A percentile compares a stretch with the other conserved stretches of the same genome.
Conservation (phyloP, 2,113 vertebrate genomes). For the Bos indicus region DNA sequence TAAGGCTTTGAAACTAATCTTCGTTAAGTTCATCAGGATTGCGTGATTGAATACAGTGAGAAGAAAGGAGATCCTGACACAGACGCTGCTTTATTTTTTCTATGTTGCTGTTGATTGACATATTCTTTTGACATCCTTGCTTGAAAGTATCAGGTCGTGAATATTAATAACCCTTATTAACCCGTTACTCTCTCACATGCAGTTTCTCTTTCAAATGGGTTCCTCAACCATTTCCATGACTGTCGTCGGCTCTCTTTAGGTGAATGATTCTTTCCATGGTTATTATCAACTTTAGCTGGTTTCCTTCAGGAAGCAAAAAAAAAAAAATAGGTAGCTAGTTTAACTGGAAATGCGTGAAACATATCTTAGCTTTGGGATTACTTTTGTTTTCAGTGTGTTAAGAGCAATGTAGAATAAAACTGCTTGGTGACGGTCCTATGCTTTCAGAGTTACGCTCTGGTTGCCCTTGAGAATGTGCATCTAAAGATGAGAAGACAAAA, state of each 20-base stretch:
- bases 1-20: background rate
- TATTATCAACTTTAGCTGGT: background rate
- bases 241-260: background rate
- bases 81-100: background rate
- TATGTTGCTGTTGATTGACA: background rate
- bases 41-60: background rate
- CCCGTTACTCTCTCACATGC: background rate
- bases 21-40: background rate
- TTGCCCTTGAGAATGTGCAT: background rate
- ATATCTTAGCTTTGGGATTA: background rate
- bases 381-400: background rate
- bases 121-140: background rate
- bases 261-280: background rate
- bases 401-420: background rate
- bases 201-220: background rate
- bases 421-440: background rate
- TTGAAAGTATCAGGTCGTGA: background rate
- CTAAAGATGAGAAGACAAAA: background rate
- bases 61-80: background rate
- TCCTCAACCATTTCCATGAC: background rate
- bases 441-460: background rate
- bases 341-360: background rate
- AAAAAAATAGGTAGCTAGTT: background rate
- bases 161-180: background rate
- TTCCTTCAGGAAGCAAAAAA: background rate